Evolutionary conservation across 1,140 invertebrate species (phyloP), one percentile per base, ranked within the genome.

Genomic region (Leptinotarsa texana): DNA sequence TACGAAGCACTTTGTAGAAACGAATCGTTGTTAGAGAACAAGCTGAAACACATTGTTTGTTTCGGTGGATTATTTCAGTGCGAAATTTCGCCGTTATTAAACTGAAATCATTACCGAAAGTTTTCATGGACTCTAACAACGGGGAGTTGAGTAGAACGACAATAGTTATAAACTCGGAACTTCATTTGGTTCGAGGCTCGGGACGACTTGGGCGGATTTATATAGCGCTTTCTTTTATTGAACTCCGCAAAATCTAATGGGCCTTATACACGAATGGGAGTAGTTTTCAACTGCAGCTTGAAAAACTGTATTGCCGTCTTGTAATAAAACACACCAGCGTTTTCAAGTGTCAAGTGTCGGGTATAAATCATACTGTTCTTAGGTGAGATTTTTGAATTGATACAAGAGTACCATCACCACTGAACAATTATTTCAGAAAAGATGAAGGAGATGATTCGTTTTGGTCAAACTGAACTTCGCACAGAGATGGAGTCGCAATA

Each of bases 41-140:
- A 57, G 51, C 51, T 57, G 51, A 57, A 57, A 57, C 51, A 57
- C 51, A 57, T 57, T 57, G 51, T 57, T 57, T 57, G 51, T 57
- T 8, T n/a, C 15, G 51, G 15, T 18, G 51, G 51, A 57, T 57
- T 57, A 57, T 57, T 57, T 18, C 51, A 18, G 51, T 57, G 51
- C 51, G 51, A 57, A 57, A 57, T 17, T 57, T 57, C 51, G n/a
- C 17, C 17, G n/a, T 17, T 57, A 57, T 57, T 18, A 57, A 57
- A 57, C 15, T 18, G 51, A 57, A 57, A 57, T 57, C n/a, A 57
- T 57, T 57, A 57, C 51, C n/a, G 51, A 18, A 57, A 57, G 51
- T 57, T 57, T 57, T 57, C 51, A 57, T 57, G 51, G 51, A 57
- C 51, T 57, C 15, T 57, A 57, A 57, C 51, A 57, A 57, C 51